phyloP scores from a whole-genome alignment of 2,888 invertebrate species.

The Cataglyphis livida region DNA sequence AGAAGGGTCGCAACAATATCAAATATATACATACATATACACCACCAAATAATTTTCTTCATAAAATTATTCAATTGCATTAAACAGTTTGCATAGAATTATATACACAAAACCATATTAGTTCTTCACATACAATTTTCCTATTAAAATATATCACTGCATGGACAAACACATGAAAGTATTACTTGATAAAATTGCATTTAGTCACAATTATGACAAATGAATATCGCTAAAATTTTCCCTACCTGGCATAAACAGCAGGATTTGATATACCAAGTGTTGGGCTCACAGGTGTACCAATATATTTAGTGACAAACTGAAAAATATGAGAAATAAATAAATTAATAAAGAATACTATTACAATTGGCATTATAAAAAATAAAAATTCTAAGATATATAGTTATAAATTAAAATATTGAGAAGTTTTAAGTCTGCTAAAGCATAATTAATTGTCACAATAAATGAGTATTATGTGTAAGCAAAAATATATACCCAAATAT shows the following conservation, averaged over 20 bases:
- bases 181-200: neutral
- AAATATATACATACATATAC: neutral
- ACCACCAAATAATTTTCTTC: neutral
- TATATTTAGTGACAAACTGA: constrained; percentile 87
- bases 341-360: neutral
- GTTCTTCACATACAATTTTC: neutral
- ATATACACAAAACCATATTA: neutral
- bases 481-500: too few species aligned
- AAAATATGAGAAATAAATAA: constrained; percentile 76
- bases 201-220: constrained; percentile 5
- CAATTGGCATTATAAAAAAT: neutral
- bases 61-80: constrained; percentile 5
- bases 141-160: neutral
- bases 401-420: neutral
- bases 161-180: constrained; percentile 3
- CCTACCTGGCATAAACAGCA: constrained; percentile 88
- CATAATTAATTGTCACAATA: neutral
- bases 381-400: neutral
- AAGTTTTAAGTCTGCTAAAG: constrained; percentile 1
- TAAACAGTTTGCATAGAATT: neutral
- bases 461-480: neutral
- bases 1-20: neutral
- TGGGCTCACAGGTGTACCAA: constrained; percentile 87
- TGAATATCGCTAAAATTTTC: constrained; percentile 7
- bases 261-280: constrained; percentile 87